phyloP scores from a whole-genome alignment of 2,797 vertebrate species.

The Acanthurus leucopareius region DNA sequence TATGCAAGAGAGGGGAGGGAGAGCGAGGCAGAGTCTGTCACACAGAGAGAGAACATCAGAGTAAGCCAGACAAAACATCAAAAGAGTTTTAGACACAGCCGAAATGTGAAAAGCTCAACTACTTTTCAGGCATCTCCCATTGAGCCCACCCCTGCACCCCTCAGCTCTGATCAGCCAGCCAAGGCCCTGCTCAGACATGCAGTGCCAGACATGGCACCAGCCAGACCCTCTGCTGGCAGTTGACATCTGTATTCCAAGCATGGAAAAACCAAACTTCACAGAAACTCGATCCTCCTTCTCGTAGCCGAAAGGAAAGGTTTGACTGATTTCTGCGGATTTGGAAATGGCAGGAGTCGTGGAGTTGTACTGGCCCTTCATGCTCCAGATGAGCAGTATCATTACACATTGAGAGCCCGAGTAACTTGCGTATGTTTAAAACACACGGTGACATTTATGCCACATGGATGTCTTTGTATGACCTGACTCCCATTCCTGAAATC shows the following conservation, averaged over 20 bases:
- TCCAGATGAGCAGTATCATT: conserved; percentile 42
- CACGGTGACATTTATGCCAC: conserved; percentile 4
- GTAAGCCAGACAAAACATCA: conserved; percentile 64
- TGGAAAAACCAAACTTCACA: conserved; percentile 68
- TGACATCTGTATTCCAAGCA: conserved; percentile 78
- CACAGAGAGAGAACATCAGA: conserved; percentile 54
- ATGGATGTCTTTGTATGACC: conserved; percentile 13
- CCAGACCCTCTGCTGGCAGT: conserved; percentile 68
- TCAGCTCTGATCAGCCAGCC: conserved; percentile 72
- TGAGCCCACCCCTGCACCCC: conserved; percentile 51
- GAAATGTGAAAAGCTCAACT: conserved; percentile 66
- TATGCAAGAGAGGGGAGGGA: conserved; percentile 21
- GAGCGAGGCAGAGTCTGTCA: conserved; percentile 35
- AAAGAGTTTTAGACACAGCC: conserved; percentile 59
- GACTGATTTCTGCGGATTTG: conserved; percentile 64
- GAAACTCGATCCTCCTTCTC: conserved; percentile 66
- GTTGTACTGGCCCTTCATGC: conserved; percentile 16
- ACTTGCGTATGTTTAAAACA: conserved; percentile 35
- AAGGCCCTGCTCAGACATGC: conserved; percentile 74
- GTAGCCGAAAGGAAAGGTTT: conserved; percentile 48
- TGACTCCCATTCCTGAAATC: conserved; percentile 20
- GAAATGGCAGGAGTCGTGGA: conserved; percentile 46
- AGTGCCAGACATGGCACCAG: conserved; percentile 71
- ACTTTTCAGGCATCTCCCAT: conserved; percentile 66
- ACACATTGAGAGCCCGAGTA: neutral